These are phyloP conservation scores for Ditylenchus weischeri DNA, from an alignment of 2,888 invertebrate species.

Conservation along the genomic window DNA sequence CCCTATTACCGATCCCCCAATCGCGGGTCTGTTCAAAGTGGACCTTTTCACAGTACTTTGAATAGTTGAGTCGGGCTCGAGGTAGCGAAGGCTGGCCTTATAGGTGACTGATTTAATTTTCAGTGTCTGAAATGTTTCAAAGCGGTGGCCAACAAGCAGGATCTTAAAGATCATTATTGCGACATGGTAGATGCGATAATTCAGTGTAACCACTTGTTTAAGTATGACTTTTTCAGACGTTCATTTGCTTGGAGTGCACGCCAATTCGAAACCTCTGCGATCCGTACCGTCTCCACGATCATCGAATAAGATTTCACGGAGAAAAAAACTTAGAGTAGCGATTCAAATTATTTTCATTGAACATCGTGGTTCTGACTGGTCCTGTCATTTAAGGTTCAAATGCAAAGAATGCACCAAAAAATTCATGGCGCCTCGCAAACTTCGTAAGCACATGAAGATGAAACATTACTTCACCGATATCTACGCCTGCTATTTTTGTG, in stretches of 20 bases:
- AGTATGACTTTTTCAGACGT: conserved; percentile 39
- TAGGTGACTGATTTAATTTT: too few relatives aligned
- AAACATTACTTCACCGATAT: conserved; percentile 57
- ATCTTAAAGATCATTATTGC: conserved; percentile 47
- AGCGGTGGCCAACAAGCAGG: conserved; percentile 35
- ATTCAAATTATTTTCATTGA: too few relatives aligned
- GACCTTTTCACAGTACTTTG: too few relatives aligned
- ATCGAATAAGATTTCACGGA: conserved; percentile 43
- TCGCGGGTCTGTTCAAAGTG: too few relatives aligned
- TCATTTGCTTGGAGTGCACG: conserved; percentile 56
- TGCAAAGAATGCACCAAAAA: conserved; percentile 56
- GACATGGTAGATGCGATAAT: conserved; percentile 43
- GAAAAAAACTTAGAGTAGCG: conserved; percentile 45
- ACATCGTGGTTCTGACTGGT: too few relatives aligned
- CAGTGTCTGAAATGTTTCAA: conserved; percentile 58
- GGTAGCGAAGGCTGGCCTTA: too few relatives aligned
- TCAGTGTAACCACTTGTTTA: conserved; percentile 25
- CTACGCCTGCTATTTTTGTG: conserved; percentile 58
- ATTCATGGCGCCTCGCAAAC: conserved; percentile 58
- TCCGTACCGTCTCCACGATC: conserved; percentile 33
- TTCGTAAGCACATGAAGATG: conserved; percentile 59
- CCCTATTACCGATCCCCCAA: too few relatives aligned
- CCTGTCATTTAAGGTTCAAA: conserved; percentile 37
- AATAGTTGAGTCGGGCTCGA: too few relatives aligned
- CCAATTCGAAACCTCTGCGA: conserved; percentile 57